Evolutionary conservation across 2,797 vertebrate genomes (phyloP), one percentile per base, ranked within the genome.

Genomic region (Sylvia borin): DNA sequence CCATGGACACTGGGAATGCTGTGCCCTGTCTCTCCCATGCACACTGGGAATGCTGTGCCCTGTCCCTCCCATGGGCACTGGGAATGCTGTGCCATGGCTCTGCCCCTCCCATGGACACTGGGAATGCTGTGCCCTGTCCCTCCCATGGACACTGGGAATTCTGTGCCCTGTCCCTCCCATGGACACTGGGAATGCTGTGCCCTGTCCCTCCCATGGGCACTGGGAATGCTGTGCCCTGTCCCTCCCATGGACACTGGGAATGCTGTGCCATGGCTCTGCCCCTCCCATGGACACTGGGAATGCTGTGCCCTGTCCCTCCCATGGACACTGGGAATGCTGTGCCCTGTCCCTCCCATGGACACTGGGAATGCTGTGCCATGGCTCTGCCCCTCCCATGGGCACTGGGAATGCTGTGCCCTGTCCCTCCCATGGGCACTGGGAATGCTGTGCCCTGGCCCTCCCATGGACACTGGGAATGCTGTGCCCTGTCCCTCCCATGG

Each of bases 391-490:
- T 43, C 42, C 42, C 53, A 27, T 5, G 61, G 27, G 8, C 67
- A 70, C 12, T 53, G 67, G 50, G 67, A 70, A 54, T 42, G 36
- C 22, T 53, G 2, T 71, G 67, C 1, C 40, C 51, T 12, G 12
- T 54, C 1, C 31, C 38, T 4, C 2, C 40, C 14, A 34, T 43
- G 70, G 70, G 10, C 31, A n/a, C 18, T 72, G 58, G 24, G 76
- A 85, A 75, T 0, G 42, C 66, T 43, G 5, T 25, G 17, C 20
- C 10, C 47, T 0, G 0, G 19, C 13, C 74, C n/a, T 27, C 9
- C 82, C 76, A 36, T 8, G 57, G 86, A 7, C 36, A 21, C 36
- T 75, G 73, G 29, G 47, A 76, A 51, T 62, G 36, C 29, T 40
- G 4, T 51, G 58, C 3, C 3, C 43, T 0, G 0, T 25, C 27